Percentiles rank a stretch among this genome's conserved stretches.
These are phyloP conservation scores for Eilema caniola DNA, from an alignment of 2,888 invertebrate species.

Conservation along the genomic window DNA sequence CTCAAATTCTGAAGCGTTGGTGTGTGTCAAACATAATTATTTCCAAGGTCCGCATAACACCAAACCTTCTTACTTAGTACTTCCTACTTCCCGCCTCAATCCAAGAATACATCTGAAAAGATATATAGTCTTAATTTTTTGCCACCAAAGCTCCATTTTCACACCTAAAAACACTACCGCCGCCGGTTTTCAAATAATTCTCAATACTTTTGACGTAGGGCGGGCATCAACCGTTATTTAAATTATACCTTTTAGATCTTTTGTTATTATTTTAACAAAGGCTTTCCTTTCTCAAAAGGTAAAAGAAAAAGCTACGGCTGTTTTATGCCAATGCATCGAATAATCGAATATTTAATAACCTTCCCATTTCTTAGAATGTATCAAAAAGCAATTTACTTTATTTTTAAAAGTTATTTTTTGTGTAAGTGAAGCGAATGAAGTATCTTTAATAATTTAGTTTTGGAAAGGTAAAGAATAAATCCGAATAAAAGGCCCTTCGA, in stretches of 20 bases:
- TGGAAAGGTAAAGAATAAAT: neutral
- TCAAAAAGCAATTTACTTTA: slow-evolving; percentile 1
- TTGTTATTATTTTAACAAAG: slow-evolving; percentile 1
- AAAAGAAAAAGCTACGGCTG: neutral
- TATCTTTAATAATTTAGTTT: neutral
- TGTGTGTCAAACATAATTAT: too few relatives aligned
- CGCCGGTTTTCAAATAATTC: too few relatives aligned
- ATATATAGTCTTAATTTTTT: too few relatives aligned
- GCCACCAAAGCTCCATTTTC: too few relatives aligned
- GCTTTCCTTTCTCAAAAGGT: neutral
- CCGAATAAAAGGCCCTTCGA: neutral
- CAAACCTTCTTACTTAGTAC: too few relatives aligned
- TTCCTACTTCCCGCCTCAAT: too few relatives aligned
- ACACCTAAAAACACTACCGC: too few relatives aligned
- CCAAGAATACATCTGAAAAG: too few relatives aligned
- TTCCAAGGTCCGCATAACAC: too few relatives aligned
- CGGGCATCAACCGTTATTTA: neutral
- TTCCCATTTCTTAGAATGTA: neutral
- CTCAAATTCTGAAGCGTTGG: too few relatives aligned
- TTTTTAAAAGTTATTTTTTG: neutral
- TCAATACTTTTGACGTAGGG: neutral
- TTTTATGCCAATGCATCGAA: neutral
- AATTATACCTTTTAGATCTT: neutral
- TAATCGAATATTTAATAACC: neutral
- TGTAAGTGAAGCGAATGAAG: neutral